Conservation (phyloP, 2,797 vertebrate genomes). For the Anniella stebbinsi region DNA sequence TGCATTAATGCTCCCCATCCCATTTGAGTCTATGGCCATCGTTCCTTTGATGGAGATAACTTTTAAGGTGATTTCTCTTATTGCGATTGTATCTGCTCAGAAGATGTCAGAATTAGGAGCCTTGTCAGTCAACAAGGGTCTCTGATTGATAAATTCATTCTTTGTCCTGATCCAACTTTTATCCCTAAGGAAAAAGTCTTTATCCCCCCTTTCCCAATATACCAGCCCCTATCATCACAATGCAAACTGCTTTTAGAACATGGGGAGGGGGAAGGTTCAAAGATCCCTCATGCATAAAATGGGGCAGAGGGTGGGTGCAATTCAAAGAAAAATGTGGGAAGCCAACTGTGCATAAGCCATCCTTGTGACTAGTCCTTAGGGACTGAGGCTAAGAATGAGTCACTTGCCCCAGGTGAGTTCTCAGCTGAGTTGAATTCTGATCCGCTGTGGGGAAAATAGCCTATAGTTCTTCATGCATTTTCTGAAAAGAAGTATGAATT, state of each 20-base stretch:
- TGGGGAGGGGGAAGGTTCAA: too few relatives aligned
- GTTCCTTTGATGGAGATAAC: background rate
- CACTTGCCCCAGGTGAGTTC: background rate
- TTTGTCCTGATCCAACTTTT: background rate
- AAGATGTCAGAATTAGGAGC: background rate
- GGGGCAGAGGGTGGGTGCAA: background rate
- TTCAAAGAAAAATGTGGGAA: background rate
- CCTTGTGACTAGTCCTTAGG: background rate
- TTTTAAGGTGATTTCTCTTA: background rate
- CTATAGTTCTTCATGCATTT: background rate
- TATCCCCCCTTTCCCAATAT: too few relatives aligned
- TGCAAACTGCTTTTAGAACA: background rate
- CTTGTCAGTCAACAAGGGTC: background rate
- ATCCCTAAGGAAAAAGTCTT: background rate
- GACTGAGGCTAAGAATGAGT: background rate
- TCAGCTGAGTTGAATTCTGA: background rate
- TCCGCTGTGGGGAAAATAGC: slow-evolving; percentile 1
- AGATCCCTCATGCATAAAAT: background rate
- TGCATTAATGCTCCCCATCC: background rate
- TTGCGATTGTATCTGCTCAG: background rate
- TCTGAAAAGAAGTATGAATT: slow-evolving; percentile 20
- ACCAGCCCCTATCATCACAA: background rate
- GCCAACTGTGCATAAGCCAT: background rate
- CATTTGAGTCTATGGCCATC: background rate
- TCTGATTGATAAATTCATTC: background rate